phyloP scores from a whole-genome alignment of 2,113 vertebrate genomes.

The Macrotus californicus region DNA sequence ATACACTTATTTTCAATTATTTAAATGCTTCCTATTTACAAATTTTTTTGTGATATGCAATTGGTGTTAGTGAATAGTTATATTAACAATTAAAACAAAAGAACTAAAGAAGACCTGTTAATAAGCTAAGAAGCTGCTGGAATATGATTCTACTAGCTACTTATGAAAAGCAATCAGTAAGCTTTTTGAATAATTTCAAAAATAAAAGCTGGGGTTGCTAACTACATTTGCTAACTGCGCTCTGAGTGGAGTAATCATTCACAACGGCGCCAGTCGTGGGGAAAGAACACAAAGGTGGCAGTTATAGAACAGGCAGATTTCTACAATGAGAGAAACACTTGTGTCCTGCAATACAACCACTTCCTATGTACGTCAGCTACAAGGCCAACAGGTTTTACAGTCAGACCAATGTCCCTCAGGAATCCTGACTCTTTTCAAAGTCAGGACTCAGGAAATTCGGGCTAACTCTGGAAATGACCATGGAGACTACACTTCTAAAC shows the following conservation, averaged over 20 bases:
- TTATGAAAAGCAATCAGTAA: neutral
- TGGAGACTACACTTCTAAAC: neutral
- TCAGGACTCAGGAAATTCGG: neutral
- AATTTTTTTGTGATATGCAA: neutral
- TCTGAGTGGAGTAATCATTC: too few species aligned
- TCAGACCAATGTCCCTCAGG: neutral
- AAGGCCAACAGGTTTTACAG: neutral
- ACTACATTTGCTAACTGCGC: too few species aligned
- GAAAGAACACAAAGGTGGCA: too few species aligned
- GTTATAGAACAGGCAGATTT: neutral
- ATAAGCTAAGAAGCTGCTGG: neutral
- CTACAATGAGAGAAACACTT: neutral
- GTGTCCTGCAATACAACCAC: neutral
- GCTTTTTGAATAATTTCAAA: constrained; percentile 5
- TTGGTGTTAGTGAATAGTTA: neutral
- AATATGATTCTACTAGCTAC: neutral
- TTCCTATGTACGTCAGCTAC: neutral
- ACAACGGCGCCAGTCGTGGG: too few species aligned
- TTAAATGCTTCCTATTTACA: neutral
- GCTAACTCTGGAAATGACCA: neutral
- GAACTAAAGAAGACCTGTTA: neutral
- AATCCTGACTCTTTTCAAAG: neutral
- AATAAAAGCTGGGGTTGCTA: neutral
- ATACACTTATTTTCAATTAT: constrained; percentile 6
- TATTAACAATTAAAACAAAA: neutral